A percentile compares a stretch with the other conserved stretches of the same genome.
Evolutionary conservation across 2,113 vertebrate species (phyloP).

Genomic region (Turdus rufiventris): DNA sequence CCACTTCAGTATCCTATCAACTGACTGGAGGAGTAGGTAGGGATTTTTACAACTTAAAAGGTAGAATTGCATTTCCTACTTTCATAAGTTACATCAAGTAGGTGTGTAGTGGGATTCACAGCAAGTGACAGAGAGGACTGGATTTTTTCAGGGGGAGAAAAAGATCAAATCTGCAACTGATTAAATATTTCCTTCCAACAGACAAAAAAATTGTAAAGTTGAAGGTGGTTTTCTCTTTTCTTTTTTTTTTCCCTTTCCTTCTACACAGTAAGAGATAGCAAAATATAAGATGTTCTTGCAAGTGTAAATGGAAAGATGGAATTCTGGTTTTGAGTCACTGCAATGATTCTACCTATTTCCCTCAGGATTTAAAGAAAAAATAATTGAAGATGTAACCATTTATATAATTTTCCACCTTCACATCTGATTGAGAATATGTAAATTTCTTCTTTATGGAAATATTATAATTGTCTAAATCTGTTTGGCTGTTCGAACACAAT

Average conservation of each 20-base stretch:
- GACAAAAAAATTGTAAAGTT: not conserved
- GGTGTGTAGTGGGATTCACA: not conserved
- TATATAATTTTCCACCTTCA: not conserved
- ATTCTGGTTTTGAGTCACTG: not conserved
- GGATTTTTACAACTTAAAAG: not conserved
- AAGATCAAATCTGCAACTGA: not conserved
- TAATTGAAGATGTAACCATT: not conserved
- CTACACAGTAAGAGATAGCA: not conserved
- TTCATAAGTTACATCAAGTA: not conserved
- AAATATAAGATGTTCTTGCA: not conserved
- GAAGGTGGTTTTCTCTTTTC: not conserved
- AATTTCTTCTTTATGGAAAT: not conserved
- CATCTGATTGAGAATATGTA: not conserved
- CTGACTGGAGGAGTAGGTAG: not conserved
- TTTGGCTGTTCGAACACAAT: not conserved
- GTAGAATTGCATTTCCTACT: not conserved
- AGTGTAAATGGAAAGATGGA: not conserved
- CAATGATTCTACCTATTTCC: not conserved
- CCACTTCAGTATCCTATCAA: not conserved
- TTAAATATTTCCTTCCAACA: not conserved
- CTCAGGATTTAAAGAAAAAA: not conserved
- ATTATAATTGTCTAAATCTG: not conserved
- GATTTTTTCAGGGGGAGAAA: not conserved
- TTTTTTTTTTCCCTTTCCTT: not conserved
- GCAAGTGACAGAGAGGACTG: not conserved